Conservation (phyloP, 2,113 vertebrate species). For the Myrmophylax atrothorax region DNA sequence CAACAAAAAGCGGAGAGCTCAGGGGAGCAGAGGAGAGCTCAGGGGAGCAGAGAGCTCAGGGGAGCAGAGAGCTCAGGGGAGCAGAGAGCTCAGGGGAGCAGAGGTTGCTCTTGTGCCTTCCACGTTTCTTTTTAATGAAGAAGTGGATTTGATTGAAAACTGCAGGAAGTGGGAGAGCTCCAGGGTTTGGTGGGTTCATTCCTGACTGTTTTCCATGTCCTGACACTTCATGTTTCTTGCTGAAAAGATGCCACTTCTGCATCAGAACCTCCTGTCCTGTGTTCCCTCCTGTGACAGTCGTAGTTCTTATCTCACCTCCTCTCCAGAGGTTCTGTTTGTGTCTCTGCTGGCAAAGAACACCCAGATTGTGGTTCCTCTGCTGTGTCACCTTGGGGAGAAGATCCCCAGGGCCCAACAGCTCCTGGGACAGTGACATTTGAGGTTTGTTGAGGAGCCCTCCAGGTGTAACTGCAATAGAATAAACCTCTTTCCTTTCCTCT, state of each 20-base stretch:
- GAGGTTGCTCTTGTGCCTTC: background rate
- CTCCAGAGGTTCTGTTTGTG: background rate
- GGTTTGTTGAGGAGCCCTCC: background rate
- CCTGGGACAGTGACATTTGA: background rate
- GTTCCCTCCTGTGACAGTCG: too few relatives aligned
- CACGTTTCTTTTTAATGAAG: background rate
- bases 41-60: background rate
- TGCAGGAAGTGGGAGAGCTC: background rate
- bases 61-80: too few relatives aligned
- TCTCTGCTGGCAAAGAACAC: background rate
- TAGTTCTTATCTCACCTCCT: background rate
- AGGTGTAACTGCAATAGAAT: background rate
- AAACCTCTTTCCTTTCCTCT: background rate
- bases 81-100: background rate
- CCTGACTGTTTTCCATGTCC: background rate
- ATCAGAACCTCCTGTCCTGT: rapidly evolving
- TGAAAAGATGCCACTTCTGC: background rate
- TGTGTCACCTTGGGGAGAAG: background rate
- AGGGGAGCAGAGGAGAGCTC: background rate
- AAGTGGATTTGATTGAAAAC: background rate
- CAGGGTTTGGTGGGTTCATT: background rate
- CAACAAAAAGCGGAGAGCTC: background rate
- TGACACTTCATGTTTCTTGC: background rate
- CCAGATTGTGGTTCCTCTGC: background rate
- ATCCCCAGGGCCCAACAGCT: background rate